Base-by-base conservation (phyloP, 2,888 invertebrate genomes). In the Odontothrips loti region DNA sequence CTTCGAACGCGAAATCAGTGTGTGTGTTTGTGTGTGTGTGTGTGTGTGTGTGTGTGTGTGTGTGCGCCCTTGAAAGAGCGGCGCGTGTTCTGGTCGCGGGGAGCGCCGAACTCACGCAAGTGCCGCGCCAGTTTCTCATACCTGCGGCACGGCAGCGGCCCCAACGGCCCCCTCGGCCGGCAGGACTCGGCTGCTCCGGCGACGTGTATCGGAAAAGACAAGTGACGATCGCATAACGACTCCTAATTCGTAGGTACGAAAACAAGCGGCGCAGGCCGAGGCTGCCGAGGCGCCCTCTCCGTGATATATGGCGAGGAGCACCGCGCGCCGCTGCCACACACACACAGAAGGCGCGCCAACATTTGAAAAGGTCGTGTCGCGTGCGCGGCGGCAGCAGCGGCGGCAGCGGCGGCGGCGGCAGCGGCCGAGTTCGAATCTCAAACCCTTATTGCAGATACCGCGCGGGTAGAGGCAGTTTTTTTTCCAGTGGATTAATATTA, bases 191-290 rank as follows among this genome's bases (percentile, higher is more conserved):
- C 51, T 1, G 15, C 4, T 51, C 58, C 58, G 58, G 17, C 68
- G 27, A 58, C 58, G 68, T 48, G 48, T 75, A 75, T 75, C 68
- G 68, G 68, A 75, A 6, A 58, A 58, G 58, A 58, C 68, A 75
- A 75, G 68, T 75, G 68, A 75, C 68, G 68, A 75, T 75, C 68
- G 68, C 68, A 75, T 75, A 75, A 75, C 68, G 68, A 75, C 68
- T 75, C 68, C 68, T 75, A 75, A 75, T 75, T 75, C 68, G 68
- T 75, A 75, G 68, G 68, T 75, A 75, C 68, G 68, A 75, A 75
- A 75, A 75, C 68, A 27, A 75, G 68, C 12, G 68, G 58, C 17
- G 58, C 15, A 6, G 17, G 20, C 58, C 20, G 20, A n/a, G 20
- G 51, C 51, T 2, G 58, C 0, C 4, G 58, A 11, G n/a, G 9